A percentile compares a stretch with the other conserved stretches of the same genome.
Evolutionary conservation across 1,140 invertebrate genomes (phyloP).

Genomic region (Gryllus bimaculatus): DNA sequence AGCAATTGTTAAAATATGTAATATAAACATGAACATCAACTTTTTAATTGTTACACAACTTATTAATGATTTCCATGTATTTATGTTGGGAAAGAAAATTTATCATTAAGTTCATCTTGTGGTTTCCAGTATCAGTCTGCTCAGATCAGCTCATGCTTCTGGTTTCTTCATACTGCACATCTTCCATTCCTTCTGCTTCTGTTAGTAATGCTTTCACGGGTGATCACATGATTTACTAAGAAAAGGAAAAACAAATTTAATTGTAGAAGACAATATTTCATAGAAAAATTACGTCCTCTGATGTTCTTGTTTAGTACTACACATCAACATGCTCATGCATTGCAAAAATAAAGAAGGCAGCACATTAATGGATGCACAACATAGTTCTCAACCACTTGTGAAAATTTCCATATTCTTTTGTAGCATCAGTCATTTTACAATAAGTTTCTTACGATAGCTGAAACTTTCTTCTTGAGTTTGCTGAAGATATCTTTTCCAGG

Average conservation of each 20-base stretch:
- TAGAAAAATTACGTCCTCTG: not conserved
- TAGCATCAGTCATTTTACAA: too few species aligned
- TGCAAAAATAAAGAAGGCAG: not conserved
- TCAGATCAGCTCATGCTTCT: slow-evolving; percentile 1
- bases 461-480: too few species aligned
- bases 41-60: not conserved
- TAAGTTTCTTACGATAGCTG: too few species aligned
- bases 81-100: not conserved
- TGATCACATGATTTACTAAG: not conserved
- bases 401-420: too few species aligned
- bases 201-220: not conserved
- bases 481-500: too few species aligned
- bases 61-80: not conserved
- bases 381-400: not conserved
- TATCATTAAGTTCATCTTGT: not conserved
- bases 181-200: not conserved
- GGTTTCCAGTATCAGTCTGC: slow-evolving; percentile 3
- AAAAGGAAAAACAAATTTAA: not conserved
- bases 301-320: not conserved
- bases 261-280: not conserved
- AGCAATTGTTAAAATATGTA: slow-evolving; percentile 6
- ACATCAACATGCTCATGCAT: slow-evolving; percentile 1
- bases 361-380: not conserved
- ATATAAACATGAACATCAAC: not conserved
- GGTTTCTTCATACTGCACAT: not conserved